Evolutionary conservation across 2,888 invertebrate genomes (phyloP), one percentile per base, ranked within the genome.

Genomic region (Clitarchus hookeri): DNA sequence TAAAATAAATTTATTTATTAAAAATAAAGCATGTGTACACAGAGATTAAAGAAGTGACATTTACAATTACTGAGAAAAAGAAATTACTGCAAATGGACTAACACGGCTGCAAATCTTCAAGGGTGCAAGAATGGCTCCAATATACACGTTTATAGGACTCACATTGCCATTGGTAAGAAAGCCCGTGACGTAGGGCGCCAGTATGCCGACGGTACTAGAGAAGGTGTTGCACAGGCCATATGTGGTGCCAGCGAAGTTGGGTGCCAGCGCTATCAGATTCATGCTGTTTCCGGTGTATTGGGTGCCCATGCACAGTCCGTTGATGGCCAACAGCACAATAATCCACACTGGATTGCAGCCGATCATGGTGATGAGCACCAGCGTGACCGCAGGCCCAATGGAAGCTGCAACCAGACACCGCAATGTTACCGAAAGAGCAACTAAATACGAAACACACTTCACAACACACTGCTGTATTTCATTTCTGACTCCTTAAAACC

Each of bases 191-290:
- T 89, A 88, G 11, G 91, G 91, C 16, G 91, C 90, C 13, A 90
- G 85, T 85, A 91, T 89, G 65, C 91, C 91, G 27, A 90, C 89
- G 3, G 90, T 88, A 86, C 90, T 91, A 16, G 90, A 90, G 82
- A 90, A 87, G 12, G 89, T 89, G 87, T 91, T 91, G 25, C 90
- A 90, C 44, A 91, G 89, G 36, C 91, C 91, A 89, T 91, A 90
- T 19, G 91, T 88, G 26, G 89, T 90, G 0, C 90, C 91, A 23
- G 91, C 90, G 87, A 90, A 90, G 86, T 90, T 90, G 8, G 90
- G 90, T 0, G 91, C 90, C 85, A 91, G 90, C 84, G 91, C 91
- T 16, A 91, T 89, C 86, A 90, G 90, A 87, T 90, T 90, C 85
- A 90, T 89, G 25, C 89, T 88, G 87, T 89, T 90, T n/a, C 90